A percentile compares a stretch with the other conserved stretches of the same genome.
These are phyloP conservation scores for Bellardia bayeri DNA, from an alignment of 2,888 invertebrate species.

Conservation along the genomic window DNA sequence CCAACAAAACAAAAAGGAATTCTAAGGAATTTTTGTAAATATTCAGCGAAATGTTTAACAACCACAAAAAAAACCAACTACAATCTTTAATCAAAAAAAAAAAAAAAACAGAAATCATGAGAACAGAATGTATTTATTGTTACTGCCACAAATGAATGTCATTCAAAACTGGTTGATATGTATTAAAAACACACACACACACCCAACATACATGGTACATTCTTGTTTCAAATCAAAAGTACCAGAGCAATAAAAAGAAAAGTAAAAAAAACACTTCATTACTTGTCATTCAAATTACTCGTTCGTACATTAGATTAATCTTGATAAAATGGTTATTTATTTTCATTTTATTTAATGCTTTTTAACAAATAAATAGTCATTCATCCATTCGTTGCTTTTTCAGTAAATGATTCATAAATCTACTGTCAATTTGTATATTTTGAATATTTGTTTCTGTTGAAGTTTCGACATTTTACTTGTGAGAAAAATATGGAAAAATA, in stretches of 20 bases:
- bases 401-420: constrained; percentile 37
- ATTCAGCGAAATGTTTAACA: constrained; percentile 30
- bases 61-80: background rate
- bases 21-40: constrained; percentile 57
- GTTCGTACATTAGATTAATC: constrained; percentile 45
- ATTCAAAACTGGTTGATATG: constrained; percentile 53
- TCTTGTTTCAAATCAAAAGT: background rate
- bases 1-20: constrained; percentile 6
- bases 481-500: background rate
- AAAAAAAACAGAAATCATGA: constrained; percentile 14
- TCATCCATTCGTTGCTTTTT: constrained; percentile 2
- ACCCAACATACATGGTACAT: background rate
- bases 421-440: constrained; percentile 25
- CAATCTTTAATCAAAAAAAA: constrained; percentile 34
- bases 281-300: constrained; percentile 57
- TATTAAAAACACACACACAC: background rate
- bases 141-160: constrained; percentile 10
- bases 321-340: constrained; percentile 49
- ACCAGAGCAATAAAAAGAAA: constrained; percentile 1
- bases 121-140: constrained; percentile 46
- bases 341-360: constrained; percentile 32
- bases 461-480: background rate
- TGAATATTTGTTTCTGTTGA: background rate
- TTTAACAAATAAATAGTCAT: constrained; percentile 26
- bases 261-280: constrained; percentile 19